Conservation (phyloP, 92 coral and sea anemone species). For the Epizoanthus ramosus region DNA sequence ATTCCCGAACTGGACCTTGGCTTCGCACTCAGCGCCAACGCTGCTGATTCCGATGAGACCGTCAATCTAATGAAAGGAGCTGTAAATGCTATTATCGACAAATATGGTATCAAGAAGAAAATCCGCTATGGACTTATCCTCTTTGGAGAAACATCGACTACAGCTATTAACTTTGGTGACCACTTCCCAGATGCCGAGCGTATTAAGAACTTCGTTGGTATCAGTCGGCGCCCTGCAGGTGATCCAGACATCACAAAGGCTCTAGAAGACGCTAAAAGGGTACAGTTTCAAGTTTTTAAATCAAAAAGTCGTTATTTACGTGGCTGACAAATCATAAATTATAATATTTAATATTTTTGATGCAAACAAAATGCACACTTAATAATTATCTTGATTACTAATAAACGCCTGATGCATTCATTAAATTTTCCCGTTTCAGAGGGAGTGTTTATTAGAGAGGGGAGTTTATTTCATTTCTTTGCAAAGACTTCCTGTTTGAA, state of each 20-base stretch:
- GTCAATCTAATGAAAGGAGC: slow-evolving; percentile 62
- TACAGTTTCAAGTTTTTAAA: not conserved
- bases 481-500: too few relatives aligned
- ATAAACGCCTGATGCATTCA: too few relatives aligned
- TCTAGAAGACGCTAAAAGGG: slow-evolving; percentile 48
- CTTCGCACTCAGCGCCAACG: slow-evolving; percentile 71
- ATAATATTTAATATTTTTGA: too few relatives aligned
- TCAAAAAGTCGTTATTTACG: too few relatives aligned
- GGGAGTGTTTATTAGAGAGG: too few relatives aligned
- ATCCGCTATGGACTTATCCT: slow-evolving; percentile 70
- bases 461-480: too few relatives aligned
- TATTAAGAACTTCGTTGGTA: slow-evolving; percentile 43
- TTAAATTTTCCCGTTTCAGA: too few relatives aligned
- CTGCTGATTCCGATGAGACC: slow-evolving; percentile 56
- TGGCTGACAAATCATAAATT: too few relatives aligned
- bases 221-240: slow-evolving; percentile 58
- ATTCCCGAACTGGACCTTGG: slow-evolving; percentile 79
- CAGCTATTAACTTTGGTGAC: slow-evolving; percentile 56
- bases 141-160: slow-evolving; percentile 59
- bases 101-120: slow-evolving; percentile 54
- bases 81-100: slow-evolving; percentile 67
- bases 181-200: slow-evolving; percentile 48
- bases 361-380: too few relatives aligned
- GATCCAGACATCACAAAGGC: slow-evolving; percentile 65
- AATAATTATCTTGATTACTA: too few relatives aligned